Conservation (phyloP, 2,797 vertebrate species). For the Scolopax rusticola region DNA sequence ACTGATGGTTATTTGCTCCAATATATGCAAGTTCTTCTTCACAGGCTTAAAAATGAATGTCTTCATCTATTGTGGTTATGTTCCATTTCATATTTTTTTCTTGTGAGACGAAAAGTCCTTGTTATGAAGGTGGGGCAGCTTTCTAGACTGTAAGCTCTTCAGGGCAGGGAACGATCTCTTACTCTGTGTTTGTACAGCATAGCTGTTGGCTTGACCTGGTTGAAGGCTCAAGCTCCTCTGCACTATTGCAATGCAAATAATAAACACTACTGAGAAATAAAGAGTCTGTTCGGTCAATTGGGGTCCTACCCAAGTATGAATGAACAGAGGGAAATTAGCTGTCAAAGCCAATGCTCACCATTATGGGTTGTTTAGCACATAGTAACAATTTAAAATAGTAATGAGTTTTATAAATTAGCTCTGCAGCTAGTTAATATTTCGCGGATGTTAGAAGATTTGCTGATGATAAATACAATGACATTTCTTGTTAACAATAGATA, state of each 20-base stretch:
- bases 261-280: constrained; percentile 48
- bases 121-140: background rate
- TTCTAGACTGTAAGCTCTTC: constrained; percentile 61
- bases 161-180: background rate
- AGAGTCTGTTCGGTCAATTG: background rate
- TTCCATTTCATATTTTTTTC: constrained; percentile 7
- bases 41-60: background rate
- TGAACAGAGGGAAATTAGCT: background rate
- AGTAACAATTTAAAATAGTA: background rate
- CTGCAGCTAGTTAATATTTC: background rate
- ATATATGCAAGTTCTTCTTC: background rate
- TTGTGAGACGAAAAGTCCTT: background rate
- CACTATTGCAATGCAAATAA: constrained; percentile 40
- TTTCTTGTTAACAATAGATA: constrained; percentile 22
- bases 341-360: background rate
- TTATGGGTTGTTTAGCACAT: background rate
- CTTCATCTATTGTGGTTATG: background rate
- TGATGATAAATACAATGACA: constrained; percentile 24
- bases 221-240: background rate
- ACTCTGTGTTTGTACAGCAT: background rate
- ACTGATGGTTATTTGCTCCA: background rate
- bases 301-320: background rate
- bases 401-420: background rate
- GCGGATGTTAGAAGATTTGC: background rate
- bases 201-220: background rate